phyloP scores from a whole-genome alignment of 2,888 invertebrate species.

The Campoplex capitator region DNA sequence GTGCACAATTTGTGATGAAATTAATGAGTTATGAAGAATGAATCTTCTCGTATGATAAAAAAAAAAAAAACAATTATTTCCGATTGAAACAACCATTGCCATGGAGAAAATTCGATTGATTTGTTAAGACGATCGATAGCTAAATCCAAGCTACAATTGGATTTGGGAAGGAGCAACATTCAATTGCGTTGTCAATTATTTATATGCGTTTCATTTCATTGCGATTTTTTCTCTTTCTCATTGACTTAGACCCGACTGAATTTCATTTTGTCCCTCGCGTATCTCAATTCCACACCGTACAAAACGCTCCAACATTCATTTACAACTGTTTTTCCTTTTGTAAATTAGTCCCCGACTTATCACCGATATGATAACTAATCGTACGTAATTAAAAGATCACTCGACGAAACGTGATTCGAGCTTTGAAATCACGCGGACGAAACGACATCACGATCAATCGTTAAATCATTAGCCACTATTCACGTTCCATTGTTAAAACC shows the following conservation, averaged over 20 bases:
- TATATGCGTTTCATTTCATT: background rate
- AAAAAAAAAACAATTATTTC: constrained; percentile 2
- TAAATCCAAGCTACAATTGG: background rate
- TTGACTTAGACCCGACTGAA: background rate
- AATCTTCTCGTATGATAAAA: background rate
- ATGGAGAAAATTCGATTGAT: constrained; percentile 12
- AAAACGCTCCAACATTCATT: background rate
- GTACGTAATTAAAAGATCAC: constrained; percentile 25
- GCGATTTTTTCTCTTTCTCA: background rate
- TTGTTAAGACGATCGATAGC: background rate
- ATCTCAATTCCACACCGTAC: background rate
- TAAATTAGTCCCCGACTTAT: constrained; percentile 20
- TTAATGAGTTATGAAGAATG: background rate
- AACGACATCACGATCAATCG: constrained; percentile 22
- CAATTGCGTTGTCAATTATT: background rate
- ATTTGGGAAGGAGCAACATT: background rate
- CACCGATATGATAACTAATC: constrained; percentile 15
- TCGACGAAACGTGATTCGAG: constrained; percentile 33
- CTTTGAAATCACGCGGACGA: constrained; percentile 29
- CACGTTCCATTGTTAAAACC: constrained; percentile 65
- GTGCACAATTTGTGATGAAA: constrained; percentile 46
- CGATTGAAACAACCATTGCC: constrained; percentile 32
- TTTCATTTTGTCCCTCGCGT: background rate
- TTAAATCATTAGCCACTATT: constrained; percentile 54
- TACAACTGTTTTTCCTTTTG: background rate